These are phyloP conservation scores for Erethizon dorsatum DNA, from an alignment of 2,797 vertebrate genomes.

Conservation along the genomic window DNA sequence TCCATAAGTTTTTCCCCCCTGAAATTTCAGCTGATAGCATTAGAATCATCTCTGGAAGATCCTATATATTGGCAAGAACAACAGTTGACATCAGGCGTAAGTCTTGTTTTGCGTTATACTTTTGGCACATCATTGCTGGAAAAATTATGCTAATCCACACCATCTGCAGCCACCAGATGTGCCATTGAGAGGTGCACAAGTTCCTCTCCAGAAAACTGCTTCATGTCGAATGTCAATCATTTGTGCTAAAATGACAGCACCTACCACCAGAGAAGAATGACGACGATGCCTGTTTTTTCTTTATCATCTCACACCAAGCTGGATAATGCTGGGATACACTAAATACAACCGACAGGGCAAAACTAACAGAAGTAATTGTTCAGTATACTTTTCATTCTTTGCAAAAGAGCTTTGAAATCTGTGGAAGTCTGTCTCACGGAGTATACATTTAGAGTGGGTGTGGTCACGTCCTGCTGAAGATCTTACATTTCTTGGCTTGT, in stretches of 20 bases:
- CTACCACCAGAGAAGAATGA: conserved; percentile 60
- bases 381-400: conserved; percentile 57
- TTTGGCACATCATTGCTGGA: conserved; percentile 75
- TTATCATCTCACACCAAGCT: conserved; percentile 47
- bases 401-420: conserved; percentile 46
- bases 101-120: conserved; percentile 78
- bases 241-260: conserved; percentile 75
- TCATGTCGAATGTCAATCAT: conserved; percentile 77
- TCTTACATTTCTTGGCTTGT: conserved; percentile 66
- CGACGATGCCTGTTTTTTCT: conserved; percentile 40
- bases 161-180: conserved; percentile 86
- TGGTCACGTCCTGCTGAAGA: conserved; percentile 54
- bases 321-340: conserved; percentile 34
- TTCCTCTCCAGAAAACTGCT: conserved; percentile 78
- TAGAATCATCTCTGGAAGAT: conserved; percentile 57
- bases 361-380: conserved; percentile 28
- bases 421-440: neutral
- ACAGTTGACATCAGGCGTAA: conserved; percentile 80
- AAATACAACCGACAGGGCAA: conserved; percentile 16
- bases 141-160: conserved; percentile 78
- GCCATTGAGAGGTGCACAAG: conserved; percentile 77
- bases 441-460: neutral
- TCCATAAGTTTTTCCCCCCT: neutral
- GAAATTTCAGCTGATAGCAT: conserved; percentile 45
- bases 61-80: conserved; percentile 70